phyloP scores from a whole-genome alignment of 1,140 invertebrate genomes.

The Drusus annulatus region DNA sequence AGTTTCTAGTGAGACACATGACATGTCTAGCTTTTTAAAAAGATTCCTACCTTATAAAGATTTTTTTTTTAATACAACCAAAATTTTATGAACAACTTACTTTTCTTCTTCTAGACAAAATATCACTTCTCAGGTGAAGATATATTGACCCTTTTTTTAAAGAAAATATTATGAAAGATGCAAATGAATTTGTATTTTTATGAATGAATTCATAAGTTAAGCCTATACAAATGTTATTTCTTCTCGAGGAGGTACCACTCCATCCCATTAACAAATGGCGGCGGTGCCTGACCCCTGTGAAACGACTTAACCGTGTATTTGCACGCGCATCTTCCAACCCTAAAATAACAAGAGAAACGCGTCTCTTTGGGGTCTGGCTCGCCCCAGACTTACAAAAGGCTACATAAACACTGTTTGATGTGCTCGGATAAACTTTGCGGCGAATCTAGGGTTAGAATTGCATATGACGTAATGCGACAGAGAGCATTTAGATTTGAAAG shows the following conservation, averaged over 20 bases:
- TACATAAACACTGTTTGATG: conserved; percentile 52
- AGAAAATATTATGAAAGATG: background rate
- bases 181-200: no score
- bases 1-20: no score
- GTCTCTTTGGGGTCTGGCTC: background rate
- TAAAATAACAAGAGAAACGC: conserved; percentile 35
- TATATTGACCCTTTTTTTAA: background rate
- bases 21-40: no score
- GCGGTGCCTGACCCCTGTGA: conserved; percentile 34
- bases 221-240: conserved; percentile 30
- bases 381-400: conserved; percentile 38
- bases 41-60: no score
- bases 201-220: conserved; percentile 2
- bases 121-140: no score
- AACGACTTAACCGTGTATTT: conserved; percentile 45
- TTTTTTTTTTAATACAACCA: no score
- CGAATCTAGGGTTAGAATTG: background rate
- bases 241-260: background rate
- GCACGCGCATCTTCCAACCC: conserved; percentile 41
- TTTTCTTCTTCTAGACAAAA: no score
- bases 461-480: conserved; percentile 12
- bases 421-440: conserved; percentile 32
- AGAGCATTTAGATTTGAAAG: background rate
- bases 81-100: no score
- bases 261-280: conserved; percentile 35